A percentile compares a stretch with the other conserved stretches of the same genome.
phyloP scores from a whole-genome alignment of 2,888 invertebrate genomes.

The Diaperis boleti region DNA sequence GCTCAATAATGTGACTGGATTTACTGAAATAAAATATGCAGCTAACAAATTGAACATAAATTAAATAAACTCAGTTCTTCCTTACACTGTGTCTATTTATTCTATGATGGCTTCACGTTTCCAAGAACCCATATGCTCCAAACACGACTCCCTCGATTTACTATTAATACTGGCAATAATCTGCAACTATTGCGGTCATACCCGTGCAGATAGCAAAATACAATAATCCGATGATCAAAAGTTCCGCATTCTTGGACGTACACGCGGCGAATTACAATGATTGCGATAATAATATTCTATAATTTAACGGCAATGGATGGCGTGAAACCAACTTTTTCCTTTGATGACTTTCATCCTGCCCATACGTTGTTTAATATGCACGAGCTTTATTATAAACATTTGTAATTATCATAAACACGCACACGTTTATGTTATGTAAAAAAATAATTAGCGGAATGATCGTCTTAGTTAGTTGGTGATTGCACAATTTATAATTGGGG shows the following conservation, averaged over 20 bases:
- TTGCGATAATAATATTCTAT: slow-evolving; percentile 41
- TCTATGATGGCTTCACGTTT: too few species aligned
- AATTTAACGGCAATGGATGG: slow-evolving; percentile 49
- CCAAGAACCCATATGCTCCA: background rate
- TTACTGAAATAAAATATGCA: too few species aligned
- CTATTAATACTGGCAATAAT: background rate
- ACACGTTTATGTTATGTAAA: slow-evolving; percentile 48
- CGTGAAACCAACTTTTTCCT: slow-evolving; percentile 52
- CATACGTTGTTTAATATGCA: slow-evolving; percentile 45
- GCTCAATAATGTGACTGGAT: too few species aligned
- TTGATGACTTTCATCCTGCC: slow-evolving; percentile 49
- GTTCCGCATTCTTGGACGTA: slow-evolving; percentile 45
- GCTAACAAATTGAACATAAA: too few species aligned
- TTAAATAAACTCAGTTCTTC: too few species aligned
- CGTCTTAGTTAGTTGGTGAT: slow-evolving; percentile 24
- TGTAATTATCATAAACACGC: slow-evolving; percentile 47
- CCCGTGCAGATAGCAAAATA: slow-evolving; percentile 14
- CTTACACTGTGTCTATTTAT: too few species aligned
- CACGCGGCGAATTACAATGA: slow-evolving; percentile 43
- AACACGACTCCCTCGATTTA: too few species aligned
- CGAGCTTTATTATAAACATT: slow-evolving; percentile 45
- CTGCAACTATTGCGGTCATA: slow-evolving; percentile 6
- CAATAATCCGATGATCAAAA: slow-evolving; percentile 40
- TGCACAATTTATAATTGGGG: slow-evolving; percentile 41
- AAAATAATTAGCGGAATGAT: slow-evolving; percentile 41